These are phyloP conservation scores for Aphodius sticticus DNA, from an alignment of 2,888 invertebrate genomes.

Conservation along the genomic window DNA sequence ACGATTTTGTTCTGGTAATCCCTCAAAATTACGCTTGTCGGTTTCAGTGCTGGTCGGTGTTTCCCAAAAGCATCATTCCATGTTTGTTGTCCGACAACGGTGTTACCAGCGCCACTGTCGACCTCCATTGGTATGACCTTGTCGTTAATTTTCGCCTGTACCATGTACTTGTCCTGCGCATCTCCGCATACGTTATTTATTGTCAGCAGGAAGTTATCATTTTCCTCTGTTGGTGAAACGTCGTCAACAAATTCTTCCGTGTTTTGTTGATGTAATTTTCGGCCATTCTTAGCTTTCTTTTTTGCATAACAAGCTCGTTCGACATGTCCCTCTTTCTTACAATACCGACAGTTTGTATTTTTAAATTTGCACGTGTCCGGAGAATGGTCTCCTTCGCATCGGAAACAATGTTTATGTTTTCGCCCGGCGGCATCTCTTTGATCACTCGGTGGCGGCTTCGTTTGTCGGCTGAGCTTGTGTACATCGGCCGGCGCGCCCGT, in stretches of 20 bases:
- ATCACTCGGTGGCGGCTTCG: neutral
- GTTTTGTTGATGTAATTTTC: conserved; percentile 4
- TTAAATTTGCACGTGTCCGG: conserved; percentile 8
- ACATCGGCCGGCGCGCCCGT: neutral
- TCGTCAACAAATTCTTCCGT: neutral
- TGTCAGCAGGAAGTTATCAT: neutral
- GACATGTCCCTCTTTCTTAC: neutral
- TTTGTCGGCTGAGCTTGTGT: neutral
- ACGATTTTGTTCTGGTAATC: conserved; percentile 16
- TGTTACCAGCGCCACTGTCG: neutral
- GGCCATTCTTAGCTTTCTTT: neutral
- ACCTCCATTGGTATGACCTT: neutral
- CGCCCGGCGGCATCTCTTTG: neutral
- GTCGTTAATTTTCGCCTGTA: neutral
- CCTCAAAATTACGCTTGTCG: neutral
- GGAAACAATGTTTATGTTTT: conserved; percentile 9
- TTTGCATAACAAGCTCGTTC: neutral
- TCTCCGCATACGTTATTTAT: neutral
- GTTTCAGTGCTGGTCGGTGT: neutral
- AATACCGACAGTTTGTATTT: neutral
- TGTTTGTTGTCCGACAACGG: conserved; percentile 8
- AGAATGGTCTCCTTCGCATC: neutral
- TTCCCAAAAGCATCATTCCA: neutral
- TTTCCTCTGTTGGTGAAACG: neutral
- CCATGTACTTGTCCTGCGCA: neutral